Base-by-base conservation (phyloP, 2,797 vertebrate species). In the Lindbergichthys nudifrons region DNA sequence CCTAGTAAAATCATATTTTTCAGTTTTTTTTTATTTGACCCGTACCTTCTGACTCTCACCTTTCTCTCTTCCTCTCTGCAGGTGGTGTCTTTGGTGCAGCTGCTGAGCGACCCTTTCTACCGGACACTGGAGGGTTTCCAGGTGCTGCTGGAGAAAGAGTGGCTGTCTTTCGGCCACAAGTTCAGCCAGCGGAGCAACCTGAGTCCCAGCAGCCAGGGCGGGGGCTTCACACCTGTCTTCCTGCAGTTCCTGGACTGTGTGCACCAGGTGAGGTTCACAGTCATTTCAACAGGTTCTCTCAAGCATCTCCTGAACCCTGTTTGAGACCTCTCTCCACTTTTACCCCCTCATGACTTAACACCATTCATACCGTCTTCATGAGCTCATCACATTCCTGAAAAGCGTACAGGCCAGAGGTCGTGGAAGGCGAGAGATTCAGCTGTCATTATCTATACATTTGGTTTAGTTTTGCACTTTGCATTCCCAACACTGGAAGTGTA, bases 221-320 rank as follows among this genome's bases (percentile, higher is more conserved):
- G 96, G 32, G 97, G 97, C 77, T 98, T 99, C 85, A 95, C 96
- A 3, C 98, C 98, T 66, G 76, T 99, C 83, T 99, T 99, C 91
- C 93, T 99, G 36, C 98, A 99, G 68, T 99, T 99, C 91, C 93
- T 99, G 81, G 98, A 99, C 92, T 99, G 97, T 23, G 97, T 98
- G 50, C 97, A 99, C 88, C 98, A 99, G 96, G 98, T 97, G 88
- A 96, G 91, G 57, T 53, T 52, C 36, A 43, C 50, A 7, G 19
- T 5, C 42, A 1, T 32, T 0, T 5, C 45, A 36, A 6, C 61
- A 63, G 65, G 26, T 36, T 42, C 64, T 46, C 68, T 73, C 39
- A 5, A 52, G 11, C 56, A 43, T 36, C n/a, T 54, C 56, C 61
- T 10, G 19, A 39, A 14, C 15, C 46, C 30, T 23, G 53, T 56